Evolutionary conservation across 1,140 invertebrate species (phyloP), one percentile per base, ranked within the genome.

Genomic region (Drosophila ficusphila): DNA sequence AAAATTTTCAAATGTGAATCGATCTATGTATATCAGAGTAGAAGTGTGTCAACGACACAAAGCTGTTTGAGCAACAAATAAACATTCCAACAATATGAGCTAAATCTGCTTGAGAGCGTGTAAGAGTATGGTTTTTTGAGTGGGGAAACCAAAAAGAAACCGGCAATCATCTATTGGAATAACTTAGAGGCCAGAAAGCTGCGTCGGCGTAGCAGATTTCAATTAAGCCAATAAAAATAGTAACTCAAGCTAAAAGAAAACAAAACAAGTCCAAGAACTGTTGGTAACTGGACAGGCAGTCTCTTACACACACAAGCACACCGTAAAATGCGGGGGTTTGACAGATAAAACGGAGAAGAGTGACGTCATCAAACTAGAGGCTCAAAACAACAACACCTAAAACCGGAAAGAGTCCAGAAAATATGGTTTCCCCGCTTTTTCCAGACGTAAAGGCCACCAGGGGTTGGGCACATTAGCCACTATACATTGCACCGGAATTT

Each of bases 171-270:
- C 31, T 33, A 38, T 19, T 18, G 27, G 48, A 34, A 38, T 34
- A 53, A 25, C 33, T 44, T 25, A 57, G 29, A 58, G 57, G 33
- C 38, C 31, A 58, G 33, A 38, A 51, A 51, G 68, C 47, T 64
- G 70, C 79, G 47, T 72, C 72, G 58, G 81, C 79, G 79, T 71
- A 47, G 71, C 56, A 53, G 52, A 72, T 76, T 71, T 62, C 68
- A 79, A 79, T 76, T 74, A 64, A 73, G 49, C 57, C 82, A 81
- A 81, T 85, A 81, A 62, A 82, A 85, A 74, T 71, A 82, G 68
- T 77, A 56, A 54, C 56, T 53, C 53, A 42, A 73, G 47, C 61
- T 76, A 79, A 85, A 73, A 54, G 64, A 79, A 76, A 85, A 78
- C 78, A 78, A 83, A 72, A 68, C 61, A 79, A 76, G 64, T 74